A percentile compares a stretch with the other conserved stretches of the same genome.
These are phyloP conservation scores for Pseudomugil tenellus DNA, from an alignment of 2,797 vertebrate species.

Conservation along the genomic window DNA sequence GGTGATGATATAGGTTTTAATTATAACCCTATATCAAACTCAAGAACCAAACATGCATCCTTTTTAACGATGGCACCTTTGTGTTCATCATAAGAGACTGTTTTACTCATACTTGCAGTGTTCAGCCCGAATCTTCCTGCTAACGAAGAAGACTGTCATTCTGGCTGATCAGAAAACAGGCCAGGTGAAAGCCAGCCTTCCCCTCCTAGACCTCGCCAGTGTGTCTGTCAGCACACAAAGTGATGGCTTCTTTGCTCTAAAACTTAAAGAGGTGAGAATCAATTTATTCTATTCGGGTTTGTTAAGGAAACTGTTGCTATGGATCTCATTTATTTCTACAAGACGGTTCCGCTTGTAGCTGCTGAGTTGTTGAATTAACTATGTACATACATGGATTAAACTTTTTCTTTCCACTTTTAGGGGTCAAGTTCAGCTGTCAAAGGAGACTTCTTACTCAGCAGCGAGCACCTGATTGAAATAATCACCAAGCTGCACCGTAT, in stretches of 20 bases:
- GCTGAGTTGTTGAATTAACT: not conserved
- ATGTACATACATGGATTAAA: not conserved
- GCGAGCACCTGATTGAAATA: conserved; percentile 95
- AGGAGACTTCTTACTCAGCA: conserved; percentile 97
- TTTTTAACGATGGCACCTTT: too few relatives aligned
- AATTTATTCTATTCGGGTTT: not conserved
- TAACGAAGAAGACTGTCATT: conserved; percentile 93
- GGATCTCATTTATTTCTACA: not conserved
- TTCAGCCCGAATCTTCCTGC: conserved; percentile 91
- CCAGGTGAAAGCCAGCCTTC: conserved; percentile 94
- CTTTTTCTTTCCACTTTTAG: conserved; percentile 66
- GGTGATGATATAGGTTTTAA: conserved; percentile 1
- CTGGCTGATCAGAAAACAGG: conserved; percentile 97
- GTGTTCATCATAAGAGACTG: too few relatives aligned
- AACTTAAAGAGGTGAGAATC: conserved; percentile 91
- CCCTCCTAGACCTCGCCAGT: conserved; percentile 91
- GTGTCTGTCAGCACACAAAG: conserved; percentile 95
- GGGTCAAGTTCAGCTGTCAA: conserved; percentile 92
- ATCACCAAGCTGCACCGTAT: conserved; percentile 95
- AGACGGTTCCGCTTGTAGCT: not conserved
- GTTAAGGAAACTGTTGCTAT: not conserved
- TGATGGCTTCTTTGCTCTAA: conserved; percentile 95
- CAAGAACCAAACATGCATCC: not conserved
- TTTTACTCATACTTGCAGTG: conserved; percentile 78
- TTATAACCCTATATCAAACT: not conserved